phyloP scores from a whole-genome alignment of 2,888 invertebrate species.

The Eurytoma adleriae region DNA sequence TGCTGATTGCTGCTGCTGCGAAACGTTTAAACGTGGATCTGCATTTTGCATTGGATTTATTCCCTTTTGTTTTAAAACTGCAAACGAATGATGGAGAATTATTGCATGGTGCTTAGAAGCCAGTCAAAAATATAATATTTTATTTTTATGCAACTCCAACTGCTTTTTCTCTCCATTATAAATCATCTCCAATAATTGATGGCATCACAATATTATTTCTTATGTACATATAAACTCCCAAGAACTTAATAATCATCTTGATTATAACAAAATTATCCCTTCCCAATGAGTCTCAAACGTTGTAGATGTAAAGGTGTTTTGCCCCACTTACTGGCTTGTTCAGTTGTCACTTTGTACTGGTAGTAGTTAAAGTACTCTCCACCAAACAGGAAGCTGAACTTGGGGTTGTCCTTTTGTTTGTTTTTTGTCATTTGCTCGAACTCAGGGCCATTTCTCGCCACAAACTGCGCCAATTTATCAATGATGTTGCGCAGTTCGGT shows the following conservation, averaged over 20 bases:
- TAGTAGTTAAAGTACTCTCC: conserved; percentile 98
- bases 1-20: conserved; percentile 72
- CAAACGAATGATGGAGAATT: conserved; percentile 76
- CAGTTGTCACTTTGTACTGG: conserved; percentile 95
- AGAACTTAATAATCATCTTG: conserved; percentile 53
- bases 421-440: conserved; percentile 99
- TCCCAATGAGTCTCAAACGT: conserved; percentile 57
- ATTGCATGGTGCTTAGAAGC: conserved; percentile 56
- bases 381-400: conserved; percentile 97
- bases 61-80: conserved; percentile 87
- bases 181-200: conserved; percentile 52
- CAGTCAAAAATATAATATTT: conserved; percentile 53
- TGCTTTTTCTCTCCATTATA: conserved; percentile 49
- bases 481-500: conserved; percentile 97
- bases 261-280: conserved; percentile 54
- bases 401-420: conserved; percentile 98
- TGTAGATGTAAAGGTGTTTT: conserved; percentile 58
- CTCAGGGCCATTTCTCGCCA: conserved; percentile 99
- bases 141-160: conserved; percentile 54
- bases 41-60: conserved; percentile 77
- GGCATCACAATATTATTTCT: conserved; percentile 48
- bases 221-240: conserved; percentile 49
- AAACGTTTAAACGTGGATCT: conserved; percentile 75
- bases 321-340: conserved; percentile 91
- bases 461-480: conserved; percentile 99